A percentile compares a stretch with the other conserved stretches of the same genome.
These are phyloP conservation scores for Sphenopsis melanotis DNA, from an alignment of 2,797 vertebrate genomes.

Conservation along the genomic window DNA sequence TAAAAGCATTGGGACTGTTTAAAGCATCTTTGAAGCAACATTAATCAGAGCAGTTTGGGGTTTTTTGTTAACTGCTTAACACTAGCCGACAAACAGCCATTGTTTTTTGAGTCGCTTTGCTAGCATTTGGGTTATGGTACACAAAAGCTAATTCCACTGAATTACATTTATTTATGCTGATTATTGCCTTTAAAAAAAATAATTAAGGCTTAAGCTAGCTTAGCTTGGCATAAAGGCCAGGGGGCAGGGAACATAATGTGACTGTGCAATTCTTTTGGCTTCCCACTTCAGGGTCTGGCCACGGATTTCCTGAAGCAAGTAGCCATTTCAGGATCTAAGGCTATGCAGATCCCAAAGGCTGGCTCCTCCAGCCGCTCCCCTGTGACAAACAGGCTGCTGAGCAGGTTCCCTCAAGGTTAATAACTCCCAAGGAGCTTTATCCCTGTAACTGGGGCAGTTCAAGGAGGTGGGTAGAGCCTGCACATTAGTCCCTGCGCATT, in stretches of 20 bases:
- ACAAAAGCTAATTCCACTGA: not conserved
- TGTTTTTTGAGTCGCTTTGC: not conserved
- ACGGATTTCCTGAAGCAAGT: not conserved
- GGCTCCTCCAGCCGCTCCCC: not conserved
- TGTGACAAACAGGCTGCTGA: not conserved
- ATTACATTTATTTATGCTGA: conserved; percentile 17
- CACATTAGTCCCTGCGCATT: not conserved
- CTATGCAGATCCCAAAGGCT: not conserved
- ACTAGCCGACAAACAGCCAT: not conserved
- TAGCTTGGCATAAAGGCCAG: not conserved
- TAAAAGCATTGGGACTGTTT: not conserved
- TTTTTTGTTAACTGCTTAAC: not conserved
- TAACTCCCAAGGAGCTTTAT: not conserved
- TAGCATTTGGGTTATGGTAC: not conserved
- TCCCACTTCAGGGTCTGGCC: not conserved
- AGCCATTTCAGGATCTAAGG: not conserved
- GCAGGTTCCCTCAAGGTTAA: conserved; percentile 19
- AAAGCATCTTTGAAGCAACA: not conserved
- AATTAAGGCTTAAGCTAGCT: not conserved
- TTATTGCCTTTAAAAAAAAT: conserved; percentile 25
- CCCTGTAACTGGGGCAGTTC: not conserved
- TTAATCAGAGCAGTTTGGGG: not conserved
- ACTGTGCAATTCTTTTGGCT: not conserved
- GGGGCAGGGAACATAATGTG: not conserved
- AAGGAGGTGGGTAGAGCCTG: not conserved